Conservation (phyloP, 2,113 vertebrate genomes). For the Halcyon malimbica region DNA sequence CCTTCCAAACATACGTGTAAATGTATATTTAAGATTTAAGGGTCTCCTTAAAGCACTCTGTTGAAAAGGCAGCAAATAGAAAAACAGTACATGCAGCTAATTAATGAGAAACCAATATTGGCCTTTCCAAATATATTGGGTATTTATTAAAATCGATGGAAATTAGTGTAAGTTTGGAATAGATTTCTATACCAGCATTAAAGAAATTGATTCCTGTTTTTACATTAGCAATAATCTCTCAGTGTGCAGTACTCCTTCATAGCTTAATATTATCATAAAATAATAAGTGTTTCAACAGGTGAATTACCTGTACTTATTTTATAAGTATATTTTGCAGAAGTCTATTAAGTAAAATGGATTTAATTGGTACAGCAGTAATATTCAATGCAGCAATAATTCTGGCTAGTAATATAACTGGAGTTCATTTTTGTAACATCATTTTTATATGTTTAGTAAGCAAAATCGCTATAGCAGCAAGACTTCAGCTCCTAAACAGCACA, state of each 20-base stretch:
- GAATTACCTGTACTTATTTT: neutral
- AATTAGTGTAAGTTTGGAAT: neutral
- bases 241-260: neutral
- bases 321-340: neutral
- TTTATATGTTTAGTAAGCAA: neutral
- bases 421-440: neutral
- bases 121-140: neutral
- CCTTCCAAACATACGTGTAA: neutral
- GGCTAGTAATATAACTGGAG: neutral
- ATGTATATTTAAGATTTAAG: neutral
- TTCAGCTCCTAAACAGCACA: neutral
- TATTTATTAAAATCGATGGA: neutral
- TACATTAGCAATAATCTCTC: neutral
- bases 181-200: neutral
- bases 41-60: neutral
- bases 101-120: neutral
- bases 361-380: neutral
- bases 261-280: neutral
- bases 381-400: neutral
- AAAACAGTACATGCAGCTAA: neutral
- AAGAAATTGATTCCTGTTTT: neutral
- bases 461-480: neutral
- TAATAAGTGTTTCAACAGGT: neutral
- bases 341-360: neutral
- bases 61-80: neutral